Conservation (phyloP, 2,113 vertebrate species). For the Verasper variegatus region DNA sequence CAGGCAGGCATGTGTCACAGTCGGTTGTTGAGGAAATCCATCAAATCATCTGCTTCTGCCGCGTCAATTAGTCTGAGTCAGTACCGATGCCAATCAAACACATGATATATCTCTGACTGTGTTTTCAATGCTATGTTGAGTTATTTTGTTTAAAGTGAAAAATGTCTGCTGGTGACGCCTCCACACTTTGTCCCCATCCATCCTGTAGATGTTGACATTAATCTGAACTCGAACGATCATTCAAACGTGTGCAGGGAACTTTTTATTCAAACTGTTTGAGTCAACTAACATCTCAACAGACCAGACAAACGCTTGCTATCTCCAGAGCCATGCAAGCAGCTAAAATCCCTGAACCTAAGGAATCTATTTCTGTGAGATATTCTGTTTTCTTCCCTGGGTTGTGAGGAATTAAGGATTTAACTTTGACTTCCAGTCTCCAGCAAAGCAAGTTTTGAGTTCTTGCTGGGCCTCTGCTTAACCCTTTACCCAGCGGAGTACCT, state of each 20-base stretch:
- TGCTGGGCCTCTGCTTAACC: background rate
- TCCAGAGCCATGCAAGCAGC: background rate
- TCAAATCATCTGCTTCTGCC: conserved; percentile 60
- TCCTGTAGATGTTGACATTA: no score
- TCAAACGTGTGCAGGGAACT: no score
- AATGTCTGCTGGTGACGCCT: background rate
- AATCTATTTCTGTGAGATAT: background rate
- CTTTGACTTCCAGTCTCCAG: background rate
- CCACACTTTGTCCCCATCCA: background rate
- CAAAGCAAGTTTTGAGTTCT: background rate
- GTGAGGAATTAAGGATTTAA: conserved; percentile 19
- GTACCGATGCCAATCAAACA: background rate
- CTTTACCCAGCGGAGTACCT: conserved; percentile 19
- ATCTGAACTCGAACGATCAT: no score
- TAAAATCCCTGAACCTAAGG: background rate
- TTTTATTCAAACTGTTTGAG: no score
- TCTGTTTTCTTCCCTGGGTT: background rate
- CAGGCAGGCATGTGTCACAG: conserved; percentile 57
- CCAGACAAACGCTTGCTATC: no score
- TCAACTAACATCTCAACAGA: no score
- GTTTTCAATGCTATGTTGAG: background rate
- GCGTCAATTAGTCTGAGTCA: background rate
- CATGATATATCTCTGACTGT: background rate
- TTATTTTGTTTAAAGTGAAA: no score
- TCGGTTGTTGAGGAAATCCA: conserved; percentile 60